Evolutionary conservation across 2,797 vertebrate genomes (phyloP).

Genomic region (Coendou prehensilis): DNA sequence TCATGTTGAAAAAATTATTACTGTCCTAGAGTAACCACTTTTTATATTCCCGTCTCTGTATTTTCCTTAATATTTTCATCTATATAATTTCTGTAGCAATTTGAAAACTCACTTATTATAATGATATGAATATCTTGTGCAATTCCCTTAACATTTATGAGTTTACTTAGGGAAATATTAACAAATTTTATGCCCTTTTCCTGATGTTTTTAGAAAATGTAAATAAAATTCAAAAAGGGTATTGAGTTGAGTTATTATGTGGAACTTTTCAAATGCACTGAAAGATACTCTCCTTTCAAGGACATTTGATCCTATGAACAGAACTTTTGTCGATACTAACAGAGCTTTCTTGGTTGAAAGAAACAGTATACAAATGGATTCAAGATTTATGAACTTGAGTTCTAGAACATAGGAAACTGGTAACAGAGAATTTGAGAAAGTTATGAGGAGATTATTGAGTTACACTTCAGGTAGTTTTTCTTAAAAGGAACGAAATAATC

Average conservation of each 20-base stretch:
- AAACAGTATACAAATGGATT: not conserved
- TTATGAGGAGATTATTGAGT: slow-evolving; percentile 23
- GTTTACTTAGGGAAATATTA: not conserved
- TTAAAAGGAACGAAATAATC: slow-evolving; percentile 47
- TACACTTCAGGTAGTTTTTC: slow-evolving; percentile 25
- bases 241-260: not conserved
- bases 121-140: not conserved
- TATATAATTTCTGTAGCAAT: not conserved
- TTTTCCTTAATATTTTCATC: not conserved
- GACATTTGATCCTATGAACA: not conserved
- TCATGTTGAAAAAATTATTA: not conserved
- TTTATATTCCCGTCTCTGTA: not conserved
- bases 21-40: not conserved
- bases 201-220: not conserved
- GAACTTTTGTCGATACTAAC: not conserved
- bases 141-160: not conserved
- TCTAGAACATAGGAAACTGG: not conserved
- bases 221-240: not conserved
- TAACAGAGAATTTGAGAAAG: slow-evolving; percentile 28
- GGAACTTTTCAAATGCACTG: not conserved
- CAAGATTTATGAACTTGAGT: not conserved
- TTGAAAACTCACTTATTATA: not conserved
- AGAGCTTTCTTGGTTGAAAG: not conserved
- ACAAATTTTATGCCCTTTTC: not conserved
- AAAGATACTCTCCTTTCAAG: not conserved